Evolutionary conservation across 2,113 vertebrate species (phyloP).

Genomic region (Mixornis gularis): DNA sequence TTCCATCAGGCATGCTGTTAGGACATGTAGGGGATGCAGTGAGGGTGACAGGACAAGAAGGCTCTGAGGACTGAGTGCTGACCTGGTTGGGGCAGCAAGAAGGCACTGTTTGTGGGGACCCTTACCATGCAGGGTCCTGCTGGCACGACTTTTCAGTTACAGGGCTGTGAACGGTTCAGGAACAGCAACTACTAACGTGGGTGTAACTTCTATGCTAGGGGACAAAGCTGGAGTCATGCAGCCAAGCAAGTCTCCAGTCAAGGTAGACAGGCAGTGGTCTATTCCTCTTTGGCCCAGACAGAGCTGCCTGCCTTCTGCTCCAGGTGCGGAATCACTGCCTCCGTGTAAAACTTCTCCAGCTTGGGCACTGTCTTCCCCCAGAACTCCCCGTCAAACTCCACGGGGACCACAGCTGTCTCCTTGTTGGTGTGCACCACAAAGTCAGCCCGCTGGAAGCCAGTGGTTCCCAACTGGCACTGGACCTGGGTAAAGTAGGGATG

Average conservation of each 20-base stretch:
- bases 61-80: background rate
- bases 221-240: background rate
- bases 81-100: background rate
- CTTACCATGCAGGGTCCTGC: background rate
- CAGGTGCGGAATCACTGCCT: slow-evolving; percentile 70
- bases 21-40: background rate
- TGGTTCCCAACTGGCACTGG: slow-evolving; percentile 77
- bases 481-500: slow-evolving; percentile 82
- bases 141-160: background rate
- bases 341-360: slow-evolving; percentile 75
- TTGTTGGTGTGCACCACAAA: slow-evolving; percentile 74
- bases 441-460: slow-evolving; percentile 63
- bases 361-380: slow-evolving; percentile 71
- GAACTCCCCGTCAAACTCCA: slow-evolving; percentile 67
- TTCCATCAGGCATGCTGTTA: background rate
- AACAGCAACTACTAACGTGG: background rate
- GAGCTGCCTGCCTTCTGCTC: background rate
- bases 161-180: rapidly evolving
- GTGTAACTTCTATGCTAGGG: background rate
- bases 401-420: slow-evolving; percentile 69
- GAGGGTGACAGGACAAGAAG: background rate
- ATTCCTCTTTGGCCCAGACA: slow-evolving; percentile 54
- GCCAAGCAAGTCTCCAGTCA: rapidly evolving
- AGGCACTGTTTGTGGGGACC: background rate
- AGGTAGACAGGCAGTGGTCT: background rate